Evolutionary conservation across 2,797 vertebrate genomes (phyloP).

Genomic region (Molossus molossus): DNA sequence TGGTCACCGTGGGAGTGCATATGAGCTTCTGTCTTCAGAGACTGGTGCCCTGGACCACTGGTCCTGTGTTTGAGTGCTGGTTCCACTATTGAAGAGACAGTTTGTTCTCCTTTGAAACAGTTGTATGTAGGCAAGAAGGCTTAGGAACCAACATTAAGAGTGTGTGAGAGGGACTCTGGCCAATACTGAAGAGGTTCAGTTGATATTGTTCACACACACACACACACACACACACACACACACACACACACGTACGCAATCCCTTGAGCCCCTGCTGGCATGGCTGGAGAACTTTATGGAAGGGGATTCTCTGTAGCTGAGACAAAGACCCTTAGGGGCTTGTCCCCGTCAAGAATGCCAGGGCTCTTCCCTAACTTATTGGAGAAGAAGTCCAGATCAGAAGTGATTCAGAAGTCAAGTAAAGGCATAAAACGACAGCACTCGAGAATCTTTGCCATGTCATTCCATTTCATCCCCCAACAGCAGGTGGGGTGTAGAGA

Average conservation of each 20-base stretch:
- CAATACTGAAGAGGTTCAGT: neutral
- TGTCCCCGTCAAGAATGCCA: neutral
- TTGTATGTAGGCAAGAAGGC: neutral
- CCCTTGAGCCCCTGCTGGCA: neutral
- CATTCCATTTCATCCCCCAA: neutral
- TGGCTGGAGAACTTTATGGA: neutral
- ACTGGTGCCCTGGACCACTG: neutral
- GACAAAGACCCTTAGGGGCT: neutral
- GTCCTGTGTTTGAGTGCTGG: neutral
- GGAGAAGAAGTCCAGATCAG: neutral
- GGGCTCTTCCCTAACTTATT: neutral
- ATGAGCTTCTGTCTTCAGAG: neutral
- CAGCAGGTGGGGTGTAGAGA: neutral
- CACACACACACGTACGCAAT: neutral
- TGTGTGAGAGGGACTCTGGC: neutral
- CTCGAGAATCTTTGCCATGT: neutral
- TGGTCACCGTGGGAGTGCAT: accelerated
- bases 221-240: neutral
- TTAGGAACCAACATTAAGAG: neutral
- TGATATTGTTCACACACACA: neutral
- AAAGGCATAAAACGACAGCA: neutral
- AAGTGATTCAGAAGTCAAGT: neutral
- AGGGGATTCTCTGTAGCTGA: neutral
- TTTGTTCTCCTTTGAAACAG: conserved; percentile 42
- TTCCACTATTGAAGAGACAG: neutral